These are phyloP conservation scores for Lagorchestes hirsutus DNA, from an alignment of 2,797 vertebrate species.

Conservation along the genomic window DNA sequence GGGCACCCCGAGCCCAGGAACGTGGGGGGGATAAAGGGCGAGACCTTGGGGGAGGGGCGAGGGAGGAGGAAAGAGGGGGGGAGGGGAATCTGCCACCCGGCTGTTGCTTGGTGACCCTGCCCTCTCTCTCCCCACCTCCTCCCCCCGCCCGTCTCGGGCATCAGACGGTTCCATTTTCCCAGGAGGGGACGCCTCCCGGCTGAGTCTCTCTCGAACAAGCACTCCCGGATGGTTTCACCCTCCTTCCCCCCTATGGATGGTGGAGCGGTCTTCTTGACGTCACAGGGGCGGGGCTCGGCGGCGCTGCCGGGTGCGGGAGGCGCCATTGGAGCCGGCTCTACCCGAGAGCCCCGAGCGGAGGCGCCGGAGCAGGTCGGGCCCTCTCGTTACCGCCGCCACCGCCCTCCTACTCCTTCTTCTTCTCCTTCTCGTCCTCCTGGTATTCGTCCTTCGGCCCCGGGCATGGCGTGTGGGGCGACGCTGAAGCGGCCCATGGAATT, in stretches of 20 bases:
- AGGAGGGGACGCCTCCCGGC: constrained; percentile 36
- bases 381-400: background rate
- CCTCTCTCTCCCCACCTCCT: constrained; percentile 61
- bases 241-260: constrained; percentile 31
- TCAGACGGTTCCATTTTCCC: constrained; percentile 64
- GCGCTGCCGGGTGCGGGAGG: constrained; percentile 80
- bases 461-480: constrained; percentile 94
- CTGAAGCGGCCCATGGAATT: constrained; percentile 96
- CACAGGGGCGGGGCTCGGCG: constrained; percentile 77
- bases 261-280: constrained; percentile 75
- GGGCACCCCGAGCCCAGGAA: accelerated
- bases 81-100: constrained; percentile 61
- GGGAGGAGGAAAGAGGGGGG: constrained; percentile 56
- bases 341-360: constrained; percentile 55
- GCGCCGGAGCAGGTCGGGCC: constrained; percentile 25
- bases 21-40: background rate
- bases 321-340: constrained; percentile 82
- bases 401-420: background rate
- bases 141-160: background rate
- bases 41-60: constrained; percentile 17
- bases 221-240: constrained; percentile 55
- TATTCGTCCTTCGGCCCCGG: constrained; percentile 15
- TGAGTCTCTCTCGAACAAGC: background rate
- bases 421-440: background rate
- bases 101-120: constrained; percentile 73